Evolutionary conservation across 2,888 invertebrate species (phyloP).

Genomic region (Loripinus fragilis): DNA sequence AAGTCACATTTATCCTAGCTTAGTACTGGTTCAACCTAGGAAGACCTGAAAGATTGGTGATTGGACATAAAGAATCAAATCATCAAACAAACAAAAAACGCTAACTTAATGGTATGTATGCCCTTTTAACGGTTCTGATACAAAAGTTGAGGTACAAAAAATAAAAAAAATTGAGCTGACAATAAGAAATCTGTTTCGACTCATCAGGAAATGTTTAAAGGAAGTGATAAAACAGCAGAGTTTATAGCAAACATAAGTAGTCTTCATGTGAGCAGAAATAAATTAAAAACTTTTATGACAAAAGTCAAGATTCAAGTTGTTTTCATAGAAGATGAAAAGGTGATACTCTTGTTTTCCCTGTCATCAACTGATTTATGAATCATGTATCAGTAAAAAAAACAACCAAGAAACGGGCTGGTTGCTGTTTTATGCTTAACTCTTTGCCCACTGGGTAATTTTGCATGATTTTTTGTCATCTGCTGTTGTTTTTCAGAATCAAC

Average conservation of each 20-base stretch:
- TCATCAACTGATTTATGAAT: constrained; percentile 56
- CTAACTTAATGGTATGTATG: too few relatives aligned
- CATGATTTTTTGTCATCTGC: too few relatives aligned
- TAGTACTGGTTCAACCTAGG: too few relatives aligned
- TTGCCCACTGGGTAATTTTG: too few relatives aligned
- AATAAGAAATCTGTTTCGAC: constrained; percentile 12
- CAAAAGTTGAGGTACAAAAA: too few relatives aligned
- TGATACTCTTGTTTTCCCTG: constrained; percentile 42
- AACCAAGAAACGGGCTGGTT: neutral
- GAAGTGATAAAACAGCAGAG: constrained; percentile 12
- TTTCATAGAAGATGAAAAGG: constrained; percentile 49
- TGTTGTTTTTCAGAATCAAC: too few relatives aligned
- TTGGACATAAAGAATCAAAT: too few relatives aligned
- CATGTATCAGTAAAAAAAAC: constrained; percentile 1
- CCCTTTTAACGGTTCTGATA: too few relatives aligned
- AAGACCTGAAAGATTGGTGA: too few relatives aligned
- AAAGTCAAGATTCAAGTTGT: constrained; percentile 16
- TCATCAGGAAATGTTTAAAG: constrained; percentile 15
- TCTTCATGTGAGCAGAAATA: constrained; percentile 11
- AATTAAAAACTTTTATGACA: constrained; percentile 16
- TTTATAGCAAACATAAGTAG: constrained; percentile 3
- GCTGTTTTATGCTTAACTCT: neutral
- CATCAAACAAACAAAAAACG: too few relatives aligned
- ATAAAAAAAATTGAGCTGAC: too few relatives aligned
- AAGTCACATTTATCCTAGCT: too few relatives aligned